phyloP scores from a whole-genome alignment of 2,888 invertebrate species.

The Oligia fasciuncula region DNA sequence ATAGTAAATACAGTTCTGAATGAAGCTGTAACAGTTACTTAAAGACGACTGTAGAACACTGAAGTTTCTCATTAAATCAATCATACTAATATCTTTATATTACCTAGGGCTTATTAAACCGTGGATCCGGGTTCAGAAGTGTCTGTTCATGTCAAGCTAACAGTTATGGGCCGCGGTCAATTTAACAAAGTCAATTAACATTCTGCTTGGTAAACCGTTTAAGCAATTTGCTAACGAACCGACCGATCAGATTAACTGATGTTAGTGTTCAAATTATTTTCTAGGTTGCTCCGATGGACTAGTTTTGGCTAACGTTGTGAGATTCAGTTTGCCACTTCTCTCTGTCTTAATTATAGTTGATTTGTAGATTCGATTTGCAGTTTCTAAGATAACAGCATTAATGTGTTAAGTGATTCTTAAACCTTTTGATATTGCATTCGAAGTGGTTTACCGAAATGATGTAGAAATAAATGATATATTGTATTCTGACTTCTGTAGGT shows the following conservation, averaged over 20 bases:
- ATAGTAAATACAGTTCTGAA: neutral
- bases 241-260: conserved; percentile 12
- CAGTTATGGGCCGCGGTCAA: conserved; percentile 23
- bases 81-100: neutral
- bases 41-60: neutral
- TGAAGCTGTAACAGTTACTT: neutral
- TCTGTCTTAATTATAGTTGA: neutral
- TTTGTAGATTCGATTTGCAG: neutral
- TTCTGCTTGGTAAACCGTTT: conserved; percentile 40
- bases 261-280: conserved; percentile 31
- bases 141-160: conserved; percentile 20
- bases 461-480: neutral
- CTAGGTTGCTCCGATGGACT: neutral
- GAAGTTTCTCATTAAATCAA: conserved; percentile 1
- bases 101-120: neutral
- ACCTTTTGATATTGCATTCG: neutral
- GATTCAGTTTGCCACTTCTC: neutral
- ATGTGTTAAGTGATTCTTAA: neutral
- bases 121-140: conserved; percentile 35
- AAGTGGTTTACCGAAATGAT: neutral
- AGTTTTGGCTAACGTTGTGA: neutral
- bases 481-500: neutral
- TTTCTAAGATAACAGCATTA: too few relatives aligned
- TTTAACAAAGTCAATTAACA: conserved; percentile 46
- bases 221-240: conserved; percentile 54